Evolutionary conservation across 2,797 vertebrate genomes (phyloP).

Genomic region (Denticeps clupeoides): DNA sequence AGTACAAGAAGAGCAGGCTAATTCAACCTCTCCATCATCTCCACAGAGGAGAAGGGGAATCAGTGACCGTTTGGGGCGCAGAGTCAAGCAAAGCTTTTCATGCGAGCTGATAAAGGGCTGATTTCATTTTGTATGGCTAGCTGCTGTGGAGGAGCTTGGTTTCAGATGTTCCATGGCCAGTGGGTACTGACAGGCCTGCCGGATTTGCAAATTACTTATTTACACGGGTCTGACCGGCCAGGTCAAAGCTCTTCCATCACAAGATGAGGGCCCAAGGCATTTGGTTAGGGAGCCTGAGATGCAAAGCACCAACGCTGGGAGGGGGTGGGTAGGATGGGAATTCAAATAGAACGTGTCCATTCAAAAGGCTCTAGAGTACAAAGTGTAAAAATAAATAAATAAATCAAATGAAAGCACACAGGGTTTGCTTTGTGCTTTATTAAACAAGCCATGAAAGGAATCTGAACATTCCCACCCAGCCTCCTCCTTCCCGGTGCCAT

Average conservation of each 20-base stretch:
- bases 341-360: not conserved
- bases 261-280: slow-evolving; percentile 20
- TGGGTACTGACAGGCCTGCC: slow-evolving; percentile 13
- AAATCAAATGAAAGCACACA: slow-evolving; percentile 11
- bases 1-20: slow-evolving; percentile 20
- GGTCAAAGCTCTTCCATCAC: slow-evolving; percentile 36
- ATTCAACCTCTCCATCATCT: slow-evolving; percentile 34
- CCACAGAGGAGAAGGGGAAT: slow-evolving; percentile 50
- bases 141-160: no score
- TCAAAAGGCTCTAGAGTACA: not conserved
- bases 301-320: not conserved
- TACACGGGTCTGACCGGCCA: slow-evolving; percentile 16
- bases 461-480: slow-evolving; percentile 5
- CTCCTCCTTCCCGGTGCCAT: slow-evolving; percentile 12
- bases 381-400: slow-evolving; percentile 8
- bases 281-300: not conserved
- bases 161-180: no score
- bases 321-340: not conserved
- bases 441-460: slow-evolving; percentile 29
- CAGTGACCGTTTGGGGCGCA: no score
- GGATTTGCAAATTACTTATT: slow-evolving; percentile 36
- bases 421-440: slow-evolving; percentile 28
- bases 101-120: no score
- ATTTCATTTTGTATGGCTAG: no score
- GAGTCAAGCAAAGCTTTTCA: no score